Evolutionary conservation across 2,113 vertebrate species (phyloP).

Genomic region (Salvelinus alpinus): DNA sequence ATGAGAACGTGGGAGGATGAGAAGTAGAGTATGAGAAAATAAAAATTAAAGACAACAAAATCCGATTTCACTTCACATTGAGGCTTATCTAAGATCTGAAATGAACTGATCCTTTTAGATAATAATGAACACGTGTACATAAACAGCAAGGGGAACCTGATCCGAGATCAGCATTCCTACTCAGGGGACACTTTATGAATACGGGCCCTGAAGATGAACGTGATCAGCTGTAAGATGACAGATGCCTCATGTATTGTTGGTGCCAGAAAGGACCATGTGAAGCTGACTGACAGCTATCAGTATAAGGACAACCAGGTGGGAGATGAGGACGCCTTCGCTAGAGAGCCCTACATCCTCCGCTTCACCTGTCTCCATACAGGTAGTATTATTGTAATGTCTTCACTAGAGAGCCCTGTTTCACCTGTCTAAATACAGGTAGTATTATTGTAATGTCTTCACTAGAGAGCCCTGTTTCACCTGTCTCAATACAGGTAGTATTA

Average conservation of each 20-base stretch:
- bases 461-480: no score
- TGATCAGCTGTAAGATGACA: not conserved
- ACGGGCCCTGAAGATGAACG: not conserved
- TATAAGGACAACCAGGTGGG: slow-evolving; percentile 58
- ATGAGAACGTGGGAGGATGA: no score
- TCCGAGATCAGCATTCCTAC: not conserved
- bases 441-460: no score
- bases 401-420: no score
- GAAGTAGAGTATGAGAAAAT: no score
- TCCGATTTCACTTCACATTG: no score
- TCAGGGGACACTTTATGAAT: no score
- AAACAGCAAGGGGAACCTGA: not conserved
- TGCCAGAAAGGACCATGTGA: slow-evolving; percentile 51
- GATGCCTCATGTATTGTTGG: not conserved
- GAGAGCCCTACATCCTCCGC: slow-evolving; percentile 4
- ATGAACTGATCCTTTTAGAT: not conserved
- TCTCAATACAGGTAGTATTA: no score
- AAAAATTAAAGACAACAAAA: no score
- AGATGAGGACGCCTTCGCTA: slow-evolving; percentile 60
- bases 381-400: no score
- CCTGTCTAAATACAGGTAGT: no score
- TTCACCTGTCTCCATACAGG: no score
- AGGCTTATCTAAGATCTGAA: not conserved
- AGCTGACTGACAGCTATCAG: slow-evolving; percentile 27
- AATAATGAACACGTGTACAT: not conserved